phyloP scores from a whole-genome alignment of 1,140 invertebrate species.

The Geopemphigus sp. region DNA sequence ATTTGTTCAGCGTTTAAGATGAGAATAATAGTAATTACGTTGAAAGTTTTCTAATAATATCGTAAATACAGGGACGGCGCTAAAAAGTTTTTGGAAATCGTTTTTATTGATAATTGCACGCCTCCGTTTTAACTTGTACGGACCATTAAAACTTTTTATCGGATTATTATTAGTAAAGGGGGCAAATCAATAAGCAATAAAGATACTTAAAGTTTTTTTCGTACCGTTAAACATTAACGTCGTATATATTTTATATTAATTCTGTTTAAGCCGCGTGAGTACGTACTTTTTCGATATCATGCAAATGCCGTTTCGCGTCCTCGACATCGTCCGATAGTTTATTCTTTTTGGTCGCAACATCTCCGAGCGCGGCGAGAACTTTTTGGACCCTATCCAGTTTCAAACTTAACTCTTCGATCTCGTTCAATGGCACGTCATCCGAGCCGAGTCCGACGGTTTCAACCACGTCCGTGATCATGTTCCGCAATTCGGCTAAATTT shows the following conservation, averaged over 20 bases:
- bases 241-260: neutral
- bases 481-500: slow-evolving; percentile 69
- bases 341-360: slow-evolving; percentile 65
- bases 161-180: slow-evolving; percentile 47
- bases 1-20: slow-evolving; percentile 2
- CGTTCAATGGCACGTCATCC: slow-evolving; percentile 64
- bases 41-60: slow-evolving; percentile 36
- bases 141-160: slow-evolving; percentile 49
- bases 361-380: slow-evolving; percentile 68
- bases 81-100: slow-evolving; percentile 31
- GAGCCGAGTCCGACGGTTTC: slow-evolving; percentile 71
- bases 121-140: neutral
- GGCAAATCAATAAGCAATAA: slow-evolving; percentile 51
- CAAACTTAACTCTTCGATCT: slow-evolving; percentile 72
- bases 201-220: slow-evolving; percentile 1
- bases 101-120: slow-evolving; percentile 41
- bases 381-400: slow-evolving; percentile 73
- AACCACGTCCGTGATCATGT: slow-evolving; percentile 73
- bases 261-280: neutral
- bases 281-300: slow-evolving; percentile 52
- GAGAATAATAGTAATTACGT: slow-evolving; percentile 35
- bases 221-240: neutral
- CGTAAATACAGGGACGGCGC: no score
- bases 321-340: slow-evolving; percentile 58
- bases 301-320: slow-evolving; percentile 51